Evolutionary conservation across 2,888 invertebrate species (phyloP).

Genomic region (Gymnocheta viridis): DNA sequence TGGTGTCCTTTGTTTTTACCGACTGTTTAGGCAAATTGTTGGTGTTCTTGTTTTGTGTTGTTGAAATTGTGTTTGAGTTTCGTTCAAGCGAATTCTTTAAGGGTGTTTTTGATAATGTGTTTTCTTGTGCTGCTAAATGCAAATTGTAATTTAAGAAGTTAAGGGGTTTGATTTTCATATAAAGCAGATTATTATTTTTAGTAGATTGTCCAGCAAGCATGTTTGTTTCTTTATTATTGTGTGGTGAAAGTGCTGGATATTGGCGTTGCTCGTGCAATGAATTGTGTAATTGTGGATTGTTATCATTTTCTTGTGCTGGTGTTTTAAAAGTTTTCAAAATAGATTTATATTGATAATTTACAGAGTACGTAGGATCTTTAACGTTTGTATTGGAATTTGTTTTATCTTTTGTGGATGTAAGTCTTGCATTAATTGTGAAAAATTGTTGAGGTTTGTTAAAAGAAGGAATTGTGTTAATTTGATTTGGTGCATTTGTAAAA

Average conservation of each 20-base stretch:
- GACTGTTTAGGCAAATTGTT: neutral
- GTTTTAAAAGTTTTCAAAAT: neutral
- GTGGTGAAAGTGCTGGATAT: neutral
- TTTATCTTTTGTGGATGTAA: neutral
- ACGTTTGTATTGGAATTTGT: neutral
- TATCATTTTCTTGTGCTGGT: neutral
- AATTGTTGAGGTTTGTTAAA: neutral
- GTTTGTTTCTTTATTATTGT: neutral
- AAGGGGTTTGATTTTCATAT: neutral
- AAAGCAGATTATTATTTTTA: neutral
- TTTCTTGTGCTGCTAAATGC: neutral
- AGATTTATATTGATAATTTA: neutral
- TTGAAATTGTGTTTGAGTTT: neutral
- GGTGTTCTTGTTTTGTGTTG: neutral
- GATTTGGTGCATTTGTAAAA: neutral
- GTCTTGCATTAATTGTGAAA: neutral
- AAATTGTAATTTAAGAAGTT: constrained; percentile 7
- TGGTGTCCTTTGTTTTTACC: neutral
- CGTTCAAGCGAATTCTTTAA: neutral
- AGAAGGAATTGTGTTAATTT: neutral
- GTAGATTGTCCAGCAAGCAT: neutral
- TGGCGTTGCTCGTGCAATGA: neutral
- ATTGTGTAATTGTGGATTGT: neutral
- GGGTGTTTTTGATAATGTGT: constrained; percentile 31
- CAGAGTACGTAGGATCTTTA: neutral